Conservation (phyloP, 2,888 invertebrate genomes). For the Rotaria macrura region DNA sequence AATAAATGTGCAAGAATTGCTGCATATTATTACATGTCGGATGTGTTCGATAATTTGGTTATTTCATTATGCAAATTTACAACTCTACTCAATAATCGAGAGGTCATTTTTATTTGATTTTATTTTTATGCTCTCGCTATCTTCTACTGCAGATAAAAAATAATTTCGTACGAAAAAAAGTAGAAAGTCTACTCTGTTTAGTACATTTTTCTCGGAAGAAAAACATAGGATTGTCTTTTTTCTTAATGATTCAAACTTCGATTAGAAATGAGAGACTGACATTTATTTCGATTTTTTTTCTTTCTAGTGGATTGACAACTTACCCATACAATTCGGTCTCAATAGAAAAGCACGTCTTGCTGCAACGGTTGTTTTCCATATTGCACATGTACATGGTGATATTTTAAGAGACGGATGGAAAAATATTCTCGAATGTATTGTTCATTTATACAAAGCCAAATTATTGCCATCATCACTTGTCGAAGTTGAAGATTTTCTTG, state of each 20-base stretch:
- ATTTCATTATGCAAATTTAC: constrained; percentile 89
- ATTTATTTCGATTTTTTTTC: not conserved
- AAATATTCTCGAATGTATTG: constrained; percentile 75
- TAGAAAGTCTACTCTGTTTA: no score
- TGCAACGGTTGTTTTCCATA: constrained; percentile 65
- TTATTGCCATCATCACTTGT: constrained; percentile 53
- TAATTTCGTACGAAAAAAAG: no score
- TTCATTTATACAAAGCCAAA: constrained; percentile 71
- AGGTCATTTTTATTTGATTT: constrained; percentile 38
- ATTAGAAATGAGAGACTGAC: no score
- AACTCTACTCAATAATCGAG: constrained; percentile 55
- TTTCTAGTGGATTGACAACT: constrained; percentile 44
- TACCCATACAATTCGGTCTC: constrained; percentile 60
- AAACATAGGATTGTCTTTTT: no score
- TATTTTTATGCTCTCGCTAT: no score
- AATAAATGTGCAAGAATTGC: constrained; percentile 56
- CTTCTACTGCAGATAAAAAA: no score
- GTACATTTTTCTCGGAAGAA: no score
- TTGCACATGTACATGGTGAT: constrained; percentile 82
- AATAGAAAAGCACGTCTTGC: constrained; percentile 77
- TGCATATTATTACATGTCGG: constrained; percentile 60
- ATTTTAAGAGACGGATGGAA: constrained; percentile 85
- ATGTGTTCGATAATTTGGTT: constrained; percentile 80
- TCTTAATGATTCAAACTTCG: no score
- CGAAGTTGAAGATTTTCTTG: constrained; percentile 74